A percentile compares a stretch with the other conserved stretches of the same genome.
These are phyloP conservation scores for Minunthozetes semirufus DNA, from an alignment of 2,888 invertebrate genomes.

Conservation along the genomic window DNA sequence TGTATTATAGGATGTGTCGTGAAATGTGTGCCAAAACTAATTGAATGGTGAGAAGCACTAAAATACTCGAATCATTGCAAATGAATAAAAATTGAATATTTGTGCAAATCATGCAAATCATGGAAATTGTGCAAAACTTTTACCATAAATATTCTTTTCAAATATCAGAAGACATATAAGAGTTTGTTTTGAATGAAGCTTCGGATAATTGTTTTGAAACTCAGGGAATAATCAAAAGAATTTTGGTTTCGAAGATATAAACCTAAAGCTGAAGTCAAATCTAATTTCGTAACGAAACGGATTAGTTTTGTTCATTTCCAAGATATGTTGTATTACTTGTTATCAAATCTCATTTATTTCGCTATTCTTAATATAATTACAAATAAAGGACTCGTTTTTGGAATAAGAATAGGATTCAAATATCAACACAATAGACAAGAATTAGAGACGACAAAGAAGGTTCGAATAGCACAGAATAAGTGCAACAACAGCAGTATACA, in stretches of 20 bases:
- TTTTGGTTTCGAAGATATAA: too few species aligned
- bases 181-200: too few species aligned
- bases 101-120: neutral
- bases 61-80: too few species aligned
- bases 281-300: neutral
- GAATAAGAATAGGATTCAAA: neutral
- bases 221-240: too few species aligned
- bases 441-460: neutral
- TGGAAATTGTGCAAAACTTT: neutral
- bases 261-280: too few species aligned
- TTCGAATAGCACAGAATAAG: neutral
- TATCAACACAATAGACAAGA: slow-evolving; percentile 7
- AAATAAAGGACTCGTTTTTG: neutral
- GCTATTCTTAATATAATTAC: neutral
- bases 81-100: neutral
- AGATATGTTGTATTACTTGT: neutral
- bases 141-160: too few species aligned
- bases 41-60: too few species aligned
- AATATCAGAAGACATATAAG: too few species aligned
- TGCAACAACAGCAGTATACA: neutral
- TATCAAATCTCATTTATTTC: neutral
- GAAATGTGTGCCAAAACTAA: too few species aligned
- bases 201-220: too few species aligned
- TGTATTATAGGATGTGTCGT: too few species aligned
- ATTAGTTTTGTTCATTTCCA: neutral